A percentile compares a stretch with the other conserved stretches of the same genome.
Conservation (phyloP, 1,140 invertebrate species). For the Lepidostoma basale region DNA sequence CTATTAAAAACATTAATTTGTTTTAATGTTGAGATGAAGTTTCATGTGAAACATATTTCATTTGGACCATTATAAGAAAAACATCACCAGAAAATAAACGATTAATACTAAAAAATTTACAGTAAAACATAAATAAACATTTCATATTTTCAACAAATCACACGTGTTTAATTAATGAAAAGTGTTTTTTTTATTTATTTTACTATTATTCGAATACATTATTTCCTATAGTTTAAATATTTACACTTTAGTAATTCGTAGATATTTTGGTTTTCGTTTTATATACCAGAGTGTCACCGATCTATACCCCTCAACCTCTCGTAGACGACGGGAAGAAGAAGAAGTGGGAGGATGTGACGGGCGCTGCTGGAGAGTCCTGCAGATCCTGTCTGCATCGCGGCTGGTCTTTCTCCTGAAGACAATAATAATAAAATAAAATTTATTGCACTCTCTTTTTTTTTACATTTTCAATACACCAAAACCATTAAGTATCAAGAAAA, state of each 20-base stretch:
- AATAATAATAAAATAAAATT: background rate
- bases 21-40: no score
- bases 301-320: conserved; percentile 43
- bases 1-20: no score
- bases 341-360: conserved; percentile 62
- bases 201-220: background rate
- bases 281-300: conserved; percentile 41
- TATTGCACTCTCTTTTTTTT: no score
- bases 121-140: no score
- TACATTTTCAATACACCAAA: no score
- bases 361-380: conserved; percentile 71
- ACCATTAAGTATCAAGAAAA: no score
- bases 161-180: background rate
- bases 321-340: conserved; percentile 61
- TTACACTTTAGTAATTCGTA: background rate
- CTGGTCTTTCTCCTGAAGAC: conserved; percentile 78
- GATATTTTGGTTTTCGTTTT: conserved; percentile 5
- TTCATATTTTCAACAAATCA: background rate
- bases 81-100: no score
- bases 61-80: no score
- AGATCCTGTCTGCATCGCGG: conserved; percentile 87
- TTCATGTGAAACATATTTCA: no score
- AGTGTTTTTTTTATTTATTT: background rate
- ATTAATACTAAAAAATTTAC: no score
- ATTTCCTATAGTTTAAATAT: background rate